These are phyloP conservation scores for Notoglanidium macrostoma DNA, from an alignment of 2,797 vertebrate species.

Conservation along the genomic window DNA sequence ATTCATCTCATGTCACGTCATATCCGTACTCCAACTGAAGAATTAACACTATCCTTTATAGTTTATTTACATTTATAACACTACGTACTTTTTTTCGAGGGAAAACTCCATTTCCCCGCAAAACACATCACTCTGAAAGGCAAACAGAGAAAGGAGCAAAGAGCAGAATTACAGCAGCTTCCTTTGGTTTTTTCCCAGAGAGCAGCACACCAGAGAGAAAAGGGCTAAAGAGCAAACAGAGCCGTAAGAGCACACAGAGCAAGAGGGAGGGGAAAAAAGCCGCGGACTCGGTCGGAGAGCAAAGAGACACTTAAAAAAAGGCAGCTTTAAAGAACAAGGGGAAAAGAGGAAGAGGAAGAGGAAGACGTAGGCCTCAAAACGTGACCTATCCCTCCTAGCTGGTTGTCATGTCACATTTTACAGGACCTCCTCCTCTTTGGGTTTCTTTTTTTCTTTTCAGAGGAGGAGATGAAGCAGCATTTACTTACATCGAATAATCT, in stretches of 20 bases:
- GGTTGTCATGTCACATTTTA: slow-evolving; percentile 87
- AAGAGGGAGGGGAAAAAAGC: slow-evolving; percentile 63
- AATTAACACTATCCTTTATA: neutral
- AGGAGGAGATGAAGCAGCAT: slow-evolving; percentile 76
- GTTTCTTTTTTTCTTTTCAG: slow-evolving; percentile 10
- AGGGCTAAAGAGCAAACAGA: slow-evolving; percentile 63
- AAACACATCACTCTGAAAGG: neutral
- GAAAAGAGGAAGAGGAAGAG: slow-evolving; percentile 69
- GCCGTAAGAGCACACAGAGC: slow-evolving; percentile 36
- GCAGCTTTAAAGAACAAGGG: slow-evolving; percentile 63
- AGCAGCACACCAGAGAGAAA: slow-evolving; percentile 67
- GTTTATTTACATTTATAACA: too few species aligned
- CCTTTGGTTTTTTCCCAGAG: slow-evolving; percentile 16
- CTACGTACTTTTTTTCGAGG: neutral
- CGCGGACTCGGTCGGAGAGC: slow-evolving; percentile 66
- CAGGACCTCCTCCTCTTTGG: slow-evolving; percentile 74
- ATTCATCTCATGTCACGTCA: neutral
- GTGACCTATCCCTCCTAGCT: slow-evolving; percentile 86
- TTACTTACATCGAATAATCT: slow-evolving; percentile 99
- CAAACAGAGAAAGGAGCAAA: neutral
- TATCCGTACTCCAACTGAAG: neutral
- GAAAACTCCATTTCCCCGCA: neutral
- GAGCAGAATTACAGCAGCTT: slow-evolving; percentile 54
- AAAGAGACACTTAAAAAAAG: slow-evolving; percentile 59
- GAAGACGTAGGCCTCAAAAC: slow-evolving; percentile 78